phyloP scores from a whole-genome alignment of 2,888 invertebrate genomes.

The Zonitis immaculata region DNA sequence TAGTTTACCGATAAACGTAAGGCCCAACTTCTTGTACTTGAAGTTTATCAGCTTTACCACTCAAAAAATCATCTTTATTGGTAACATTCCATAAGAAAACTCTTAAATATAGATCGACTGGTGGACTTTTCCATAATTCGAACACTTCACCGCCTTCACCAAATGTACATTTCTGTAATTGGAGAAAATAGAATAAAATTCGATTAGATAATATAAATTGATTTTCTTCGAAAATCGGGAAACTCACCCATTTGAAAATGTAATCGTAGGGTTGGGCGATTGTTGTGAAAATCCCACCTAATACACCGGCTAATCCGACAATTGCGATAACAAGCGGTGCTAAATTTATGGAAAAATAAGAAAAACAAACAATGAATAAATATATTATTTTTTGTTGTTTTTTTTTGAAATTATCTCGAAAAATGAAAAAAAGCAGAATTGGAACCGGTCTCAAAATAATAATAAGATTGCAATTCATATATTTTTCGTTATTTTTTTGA shows the following conservation, averaged over 20 bases:
- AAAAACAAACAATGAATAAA: slow-evolving; percentile 10
- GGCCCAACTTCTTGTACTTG: slow-evolving; percentile 76
- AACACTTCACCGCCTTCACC: slow-evolving; percentile 76
- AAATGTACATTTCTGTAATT: slow-evolving; percentile 66
- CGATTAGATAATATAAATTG: too few relatives aligned
- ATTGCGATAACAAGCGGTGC: slow-evolving; percentile 68
- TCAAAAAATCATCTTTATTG: slow-evolving; percentile 71
- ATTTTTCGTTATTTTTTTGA: not conserved
- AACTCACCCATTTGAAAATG: slow-evolving; percentile 66
- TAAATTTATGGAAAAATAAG: slow-evolving; percentile 46
- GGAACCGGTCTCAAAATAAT: not conserved
- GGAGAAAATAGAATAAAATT: too few relatives aligned
- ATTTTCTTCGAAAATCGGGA: not conserved
- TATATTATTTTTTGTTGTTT: too few relatives aligned
- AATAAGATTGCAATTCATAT: too few relatives aligned
- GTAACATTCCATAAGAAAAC: slow-evolving; percentile 82
- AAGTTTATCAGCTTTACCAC: slow-evolving; percentile 63
- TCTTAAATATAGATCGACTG: slow-evolving; percentile 71
- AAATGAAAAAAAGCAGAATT: slow-evolving; percentile 2
- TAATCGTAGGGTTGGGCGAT: slow-evolving; percentile 69
- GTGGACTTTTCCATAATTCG: slow-evolving; percentile 75
- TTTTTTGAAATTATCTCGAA: slow-evolving; percentile 3
- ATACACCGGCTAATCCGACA: slow-evolving; percentile 62
- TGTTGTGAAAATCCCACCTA: slow-evolving; percentile 61
- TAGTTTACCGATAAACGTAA: slow-evolving; percentile 78